Base-by-base conservation (phyloP, 2,888 invertebrate species). In the Oscheius sp. region DNA sequence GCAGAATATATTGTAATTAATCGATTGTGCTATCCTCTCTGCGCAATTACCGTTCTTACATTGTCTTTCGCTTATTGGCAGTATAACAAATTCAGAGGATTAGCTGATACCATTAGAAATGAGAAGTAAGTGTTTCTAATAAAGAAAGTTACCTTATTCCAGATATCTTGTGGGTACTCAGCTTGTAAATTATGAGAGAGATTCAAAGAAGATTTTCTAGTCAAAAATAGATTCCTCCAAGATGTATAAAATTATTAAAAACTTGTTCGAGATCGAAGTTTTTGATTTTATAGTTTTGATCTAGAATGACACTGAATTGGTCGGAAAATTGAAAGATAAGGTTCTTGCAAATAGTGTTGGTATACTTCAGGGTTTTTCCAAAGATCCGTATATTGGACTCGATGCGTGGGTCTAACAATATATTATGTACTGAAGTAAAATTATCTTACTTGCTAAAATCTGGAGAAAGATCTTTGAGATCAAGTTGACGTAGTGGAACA, bases 41-140 rank as follows among this genome's bases (percentile, higher is more conserved):
- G 44, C 44, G 41, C 44, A 14, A 24, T 30, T 2, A 8, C 44
- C 9, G 17, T 30, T 8, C 5, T 59, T 12, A n/a, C 44, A 1
- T 14, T 41, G 14, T 59, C 59, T 2, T 59, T 59, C 28, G 28
- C 20, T 2, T 24, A n/a, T 73, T 92, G 95, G 85, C 94, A 97
- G 90, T 91, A 95, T 67, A 91, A 92, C 66, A 96, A 97, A 87
- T 94, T 98, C 89, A 91, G 91, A 84, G 93, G 94, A 84, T 89
- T 98, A 20, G 96, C 96, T 87, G 94, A 96, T 87, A 95, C 95
- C 88, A 98, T 98, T 86, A 95, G 96, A 89, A 97, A 98, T 88
- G 97, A 97, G 88, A 97, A 96, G 89, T 96, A 68, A 45, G 71
- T 64, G 26, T 24, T 9, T n/a, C 50, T 5, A n/a, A n/a, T n/a